A percentile compares a stretch with the other conserved stretches of the same genome.
phyloP scores from a whole-genome alignment of 2,888 invertebrate species.

The Leptinotarsa peninsularis region DNA sequence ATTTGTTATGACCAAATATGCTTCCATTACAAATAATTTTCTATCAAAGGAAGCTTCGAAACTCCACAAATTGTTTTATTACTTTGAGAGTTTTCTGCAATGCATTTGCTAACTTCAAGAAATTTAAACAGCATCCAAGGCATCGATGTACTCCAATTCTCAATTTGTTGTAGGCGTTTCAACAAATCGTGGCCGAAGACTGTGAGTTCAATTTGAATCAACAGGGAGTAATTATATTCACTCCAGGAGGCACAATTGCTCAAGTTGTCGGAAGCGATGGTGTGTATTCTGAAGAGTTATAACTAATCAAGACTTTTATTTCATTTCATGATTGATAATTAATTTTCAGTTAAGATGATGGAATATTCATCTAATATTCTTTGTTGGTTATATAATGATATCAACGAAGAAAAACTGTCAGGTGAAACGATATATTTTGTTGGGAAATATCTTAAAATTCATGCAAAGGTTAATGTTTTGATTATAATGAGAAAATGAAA shows the following conservation, averaged over 20 bases:
- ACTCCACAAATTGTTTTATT: neutral
- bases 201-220: constrained; percentile 53
- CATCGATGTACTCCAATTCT: neutral
- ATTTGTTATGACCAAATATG: too few species aligned
- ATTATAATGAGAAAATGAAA: too few species aligned
- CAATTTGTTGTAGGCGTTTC: neutral
- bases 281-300: constrained; percentile 31
- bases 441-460: too few species aligned
- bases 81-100: too few species aligned
- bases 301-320: constrained; percentile 21
- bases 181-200: constrained; percentile 13
- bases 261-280: constrained; percentile 42
- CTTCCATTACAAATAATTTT: too few species aligned
- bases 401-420: neutral
- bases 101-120: neutral
- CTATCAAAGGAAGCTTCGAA: neutral
- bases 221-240: constrained; percentile 58
- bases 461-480: too few species aligned
- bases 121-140: neutral
- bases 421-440: too few species aligned
- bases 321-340: constrained; percentile 15
- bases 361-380: neutral
- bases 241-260: constrained; percentile 50
- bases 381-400: too few species aligned
- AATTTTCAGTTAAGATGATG: neutral